Evolutionary conservation across 2,888 invertebrate species (phyloP).

Genomic region (Axea sp.): DNA sequence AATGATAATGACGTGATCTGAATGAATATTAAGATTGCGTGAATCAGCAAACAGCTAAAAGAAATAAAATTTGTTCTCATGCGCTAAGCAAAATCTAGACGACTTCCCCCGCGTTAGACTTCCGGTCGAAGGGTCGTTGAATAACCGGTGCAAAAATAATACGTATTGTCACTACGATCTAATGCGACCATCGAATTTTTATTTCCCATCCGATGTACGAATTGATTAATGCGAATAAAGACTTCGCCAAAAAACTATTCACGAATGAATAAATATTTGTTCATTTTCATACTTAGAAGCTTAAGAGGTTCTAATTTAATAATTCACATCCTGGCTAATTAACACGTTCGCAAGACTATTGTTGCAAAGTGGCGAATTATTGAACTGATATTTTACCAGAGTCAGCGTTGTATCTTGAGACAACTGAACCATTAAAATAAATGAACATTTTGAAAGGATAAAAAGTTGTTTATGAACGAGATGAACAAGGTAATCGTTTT

Average conservation of each 20-base stretch:
- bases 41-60: constrained; percentile 62
- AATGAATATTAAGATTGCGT: constrained; percentile 37
- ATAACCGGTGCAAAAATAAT: constrained; percentile 54
- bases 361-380: too few species aligned
- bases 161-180: constrained; percentile 54
- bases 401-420: constrained; percentile 14
- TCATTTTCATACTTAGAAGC: too few species aligned
- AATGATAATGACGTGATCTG: constrained; percentile 17
- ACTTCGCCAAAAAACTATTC: too few species aligned
- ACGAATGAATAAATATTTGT: too few species aligned
- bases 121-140: constrained; percentile 72
- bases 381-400: too few species aligned
- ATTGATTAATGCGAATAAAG: too few species aligned
- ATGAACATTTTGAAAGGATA: constrained; percentile 22
- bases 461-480: constrained; percentile 43
- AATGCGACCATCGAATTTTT: constrained; percentile 50
- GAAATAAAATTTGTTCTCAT: constrained; percentile 71
- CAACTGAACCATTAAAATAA: constrained; percentile 22
- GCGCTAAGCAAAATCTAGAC: constrained; percentile 71
- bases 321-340: too few species aligned
- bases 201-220: too few species aligned
- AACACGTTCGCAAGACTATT: too few species aligned
- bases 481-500: constrained; percentile 40
- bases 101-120: constrained; percentile 74
- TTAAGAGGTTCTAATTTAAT: too few species aligned